These are phyloP conservation scores for Delia radicum DNA, from an alignment of 1,140 invertebrate genomes.

Conservation along the genomic window DNA sequence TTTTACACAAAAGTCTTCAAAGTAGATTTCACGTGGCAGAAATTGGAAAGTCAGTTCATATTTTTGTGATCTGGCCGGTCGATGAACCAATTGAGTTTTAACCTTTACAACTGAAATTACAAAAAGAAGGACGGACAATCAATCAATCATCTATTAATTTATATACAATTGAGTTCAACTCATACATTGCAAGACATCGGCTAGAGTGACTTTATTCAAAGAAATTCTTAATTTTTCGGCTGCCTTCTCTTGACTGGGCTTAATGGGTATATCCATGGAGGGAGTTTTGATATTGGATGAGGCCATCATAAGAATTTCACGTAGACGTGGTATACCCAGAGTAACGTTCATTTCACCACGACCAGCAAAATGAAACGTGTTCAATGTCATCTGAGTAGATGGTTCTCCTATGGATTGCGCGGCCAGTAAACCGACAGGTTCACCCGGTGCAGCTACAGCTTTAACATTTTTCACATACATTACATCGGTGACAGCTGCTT, in stretches of 20 bases:
- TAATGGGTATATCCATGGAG: slow-evolving; percentile 90
- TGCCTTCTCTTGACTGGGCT: slow-evolving; percentile 60
- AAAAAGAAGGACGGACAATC: no score
- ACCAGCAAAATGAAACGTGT: slow-evolving; percentile 99
- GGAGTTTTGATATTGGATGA: slow-evolving; percentile 92
- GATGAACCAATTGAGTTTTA: slow-evolving; percentile 61
- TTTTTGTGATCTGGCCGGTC: slow-evolving; percentile 59
- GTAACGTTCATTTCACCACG: slow-evolving; percentile 99
- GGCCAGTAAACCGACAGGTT: slow-evolving; percentile 93
- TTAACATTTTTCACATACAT: slow-evolving; percentile 77
- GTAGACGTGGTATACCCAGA: slow-evolving; percentile 90
- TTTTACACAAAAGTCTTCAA: slow-evolving; percentile 67
- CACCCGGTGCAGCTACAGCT: slow-evolving; percentile 82
- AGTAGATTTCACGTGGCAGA: slow-evolving; percentile 71
- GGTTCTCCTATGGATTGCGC: slow-evolving; percentile 97
- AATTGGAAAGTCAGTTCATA: slow-evolving; percentile 71
- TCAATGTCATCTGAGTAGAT: slow-evolving; percentile 99
- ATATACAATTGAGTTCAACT: background rate
- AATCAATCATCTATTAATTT: no score
- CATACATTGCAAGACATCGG: slow-evolving; percentile 74
- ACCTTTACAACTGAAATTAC: slow-evolving; percentile 61
- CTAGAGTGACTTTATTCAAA: slow-evolving; percentile 75
- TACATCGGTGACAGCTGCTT: slow-evolving; percentile 63
- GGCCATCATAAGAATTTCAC: slow-evolving; percentile 97
- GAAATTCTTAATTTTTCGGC: slow-evolving; percentile 69